Conservation (phyloP, 2,888 invertebrate genomes). For the Agonopterix heracliana region DNA sequence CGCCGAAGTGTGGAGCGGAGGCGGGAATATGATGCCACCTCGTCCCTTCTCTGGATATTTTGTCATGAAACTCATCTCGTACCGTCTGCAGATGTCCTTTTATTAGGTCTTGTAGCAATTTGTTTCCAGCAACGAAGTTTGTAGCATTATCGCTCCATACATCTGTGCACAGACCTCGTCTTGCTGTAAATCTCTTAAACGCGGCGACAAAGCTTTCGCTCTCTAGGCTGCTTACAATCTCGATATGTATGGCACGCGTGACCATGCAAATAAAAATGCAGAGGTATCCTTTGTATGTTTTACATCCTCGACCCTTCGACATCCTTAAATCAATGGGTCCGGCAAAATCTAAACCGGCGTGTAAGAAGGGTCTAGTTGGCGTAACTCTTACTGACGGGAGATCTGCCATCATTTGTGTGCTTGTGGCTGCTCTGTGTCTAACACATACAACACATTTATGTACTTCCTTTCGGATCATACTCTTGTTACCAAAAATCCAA, state of each 20-base stretch:
- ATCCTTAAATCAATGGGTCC: constrained; percentile 8
- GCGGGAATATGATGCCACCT: constrained; percentile 17
- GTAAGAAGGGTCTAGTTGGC: background rate
- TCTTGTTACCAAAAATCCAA: constrained; percentile 16
- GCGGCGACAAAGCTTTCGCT: no score
- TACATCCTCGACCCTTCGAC: no score
- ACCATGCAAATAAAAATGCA: no score
- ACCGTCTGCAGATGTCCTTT: background rate
- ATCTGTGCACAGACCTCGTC: background rate
- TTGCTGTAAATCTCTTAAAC: background rate
- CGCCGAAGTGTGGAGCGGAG: constrained; percentile 16
- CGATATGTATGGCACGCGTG: no score
- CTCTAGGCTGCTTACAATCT: no score
- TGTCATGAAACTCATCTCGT: background rate
- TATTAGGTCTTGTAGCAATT: background rate
- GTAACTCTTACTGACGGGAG: background rate
- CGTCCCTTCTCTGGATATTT: constrained; percentile 3
- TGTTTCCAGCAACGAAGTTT: background rate
- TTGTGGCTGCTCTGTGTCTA: background rate
- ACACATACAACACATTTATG: constrained; percentile 4
- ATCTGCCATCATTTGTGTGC: background rate
- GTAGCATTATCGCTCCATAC: background rate
- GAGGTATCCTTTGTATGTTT: no score
- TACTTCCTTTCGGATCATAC: background rate
- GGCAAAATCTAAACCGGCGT: constrained; percentile 6